Evolutionary conservation across 1,140 invertebrate genomes (phyloP).

Genomic region (Drosophila pruinosa): DNA sequence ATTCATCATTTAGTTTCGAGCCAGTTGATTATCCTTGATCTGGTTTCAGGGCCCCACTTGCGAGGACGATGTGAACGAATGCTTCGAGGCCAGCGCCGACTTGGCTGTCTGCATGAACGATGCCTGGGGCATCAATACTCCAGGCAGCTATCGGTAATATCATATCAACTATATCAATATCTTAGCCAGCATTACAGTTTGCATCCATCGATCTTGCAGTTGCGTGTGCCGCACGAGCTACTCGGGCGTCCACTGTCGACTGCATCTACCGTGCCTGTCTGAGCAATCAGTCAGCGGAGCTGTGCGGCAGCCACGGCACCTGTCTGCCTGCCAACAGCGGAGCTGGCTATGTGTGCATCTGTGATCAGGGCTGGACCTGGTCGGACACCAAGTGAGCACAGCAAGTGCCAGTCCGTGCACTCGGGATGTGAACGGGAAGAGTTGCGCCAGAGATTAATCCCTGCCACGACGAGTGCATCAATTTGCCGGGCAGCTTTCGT

Average conservation of each 20-base stretch:
- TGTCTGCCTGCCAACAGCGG: constrained; percentile 87
- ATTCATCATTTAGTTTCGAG: too few species aligned
- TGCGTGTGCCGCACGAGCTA: constrained; percentile 90
- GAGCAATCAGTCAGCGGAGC: constrained; percentile 86
- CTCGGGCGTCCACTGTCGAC: constrained; percentile 92
- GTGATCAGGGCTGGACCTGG: constrained; percentile 93
- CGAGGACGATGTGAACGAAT: constrained; percentile 94
- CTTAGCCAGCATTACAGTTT: too few species aligned
- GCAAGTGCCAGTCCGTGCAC: constrained; percentile 85
- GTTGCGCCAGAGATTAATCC: constrained; percentile 85
- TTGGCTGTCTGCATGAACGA: constrained; percentile 94
- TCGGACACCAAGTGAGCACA: constrained; percentile 84
- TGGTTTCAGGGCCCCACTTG: constrained; percentile 87
- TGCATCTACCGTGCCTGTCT: constrained; percentile 89
- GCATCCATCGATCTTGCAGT: constrained; percentile 83
- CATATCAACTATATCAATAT: too few species aligned
- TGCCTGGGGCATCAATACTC: constrained; percentile 91
- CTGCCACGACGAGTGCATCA: constrained; percentile 94
- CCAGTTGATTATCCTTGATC: neutral
- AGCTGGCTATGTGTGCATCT: constrained; percentile 89
- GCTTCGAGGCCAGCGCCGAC: constrained; percentile 89
- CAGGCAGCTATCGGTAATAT: constrained; percentile 90
- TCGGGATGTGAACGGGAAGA: constrained; percentile 95
- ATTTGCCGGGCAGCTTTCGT: constrained; percentile 91
- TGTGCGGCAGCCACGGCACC: constrained; percentile 95